A percentile compares a stretch with the other conserved stretches of the same genome.
phyloP scores from a whole-genome alignment of 2,888 invertebrate genomes.

The Tiphia femorata region DNA sequence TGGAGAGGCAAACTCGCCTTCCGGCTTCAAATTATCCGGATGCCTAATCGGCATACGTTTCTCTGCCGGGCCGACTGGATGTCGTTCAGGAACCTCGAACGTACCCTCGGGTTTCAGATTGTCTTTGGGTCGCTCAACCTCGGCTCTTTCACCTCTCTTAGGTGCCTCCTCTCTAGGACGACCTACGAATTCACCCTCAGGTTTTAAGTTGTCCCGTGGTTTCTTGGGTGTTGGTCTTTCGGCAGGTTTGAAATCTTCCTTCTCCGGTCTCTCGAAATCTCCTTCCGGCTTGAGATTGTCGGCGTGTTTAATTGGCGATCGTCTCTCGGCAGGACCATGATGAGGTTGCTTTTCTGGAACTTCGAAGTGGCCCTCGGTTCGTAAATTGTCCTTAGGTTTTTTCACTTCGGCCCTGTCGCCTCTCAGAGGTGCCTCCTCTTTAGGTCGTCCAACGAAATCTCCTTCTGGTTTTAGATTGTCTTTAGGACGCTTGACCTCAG shows the following conservation, averaged over 20 bases:
- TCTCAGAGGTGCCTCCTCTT: constrained; percentile 57
- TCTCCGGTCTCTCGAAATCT: constrained; percentile 70
- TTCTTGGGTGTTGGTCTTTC: constrained; percentile 44
- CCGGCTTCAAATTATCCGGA: constrained; percentile 71
- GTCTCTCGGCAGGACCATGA: constrained; percentile 67
- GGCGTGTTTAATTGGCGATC: constrained; percentile 56
- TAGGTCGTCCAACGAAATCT: constrained; percentile 67
- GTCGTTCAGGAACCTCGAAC: constrained; percentile 45
- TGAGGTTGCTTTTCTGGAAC: constrained; percentile 54
- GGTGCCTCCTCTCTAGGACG: constrained; percentile 51
- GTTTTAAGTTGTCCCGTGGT: constrained; percentile 67
- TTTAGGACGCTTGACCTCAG: constrained; percentile 47
- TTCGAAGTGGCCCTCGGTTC: constrained; percentile 73
- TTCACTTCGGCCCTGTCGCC: constrained; percentile 58
- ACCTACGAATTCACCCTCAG: constrained; percentile 71
- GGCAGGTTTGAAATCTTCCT: constrained; percentile 60
- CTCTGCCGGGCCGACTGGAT: constrained; percentile 50
- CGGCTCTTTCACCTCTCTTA: constrained; percentile 31
- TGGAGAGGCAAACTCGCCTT: constrained; percentile 72
- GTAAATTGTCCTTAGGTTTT: constrained; percentile 65
- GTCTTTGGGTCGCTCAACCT: constrained; percentile 54
- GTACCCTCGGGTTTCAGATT: constrained; percentile 46
- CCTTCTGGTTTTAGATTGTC: constrained; percentile 74
- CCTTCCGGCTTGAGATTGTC: constrained; percentile 70
- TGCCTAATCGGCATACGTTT: constrained; percentile 69